Percentiles rank a stretch among this genome's conserved stretches.
Conservation (phyloP, 2,888 invertebrate genomes). For the Molanna angustata region DNA sequence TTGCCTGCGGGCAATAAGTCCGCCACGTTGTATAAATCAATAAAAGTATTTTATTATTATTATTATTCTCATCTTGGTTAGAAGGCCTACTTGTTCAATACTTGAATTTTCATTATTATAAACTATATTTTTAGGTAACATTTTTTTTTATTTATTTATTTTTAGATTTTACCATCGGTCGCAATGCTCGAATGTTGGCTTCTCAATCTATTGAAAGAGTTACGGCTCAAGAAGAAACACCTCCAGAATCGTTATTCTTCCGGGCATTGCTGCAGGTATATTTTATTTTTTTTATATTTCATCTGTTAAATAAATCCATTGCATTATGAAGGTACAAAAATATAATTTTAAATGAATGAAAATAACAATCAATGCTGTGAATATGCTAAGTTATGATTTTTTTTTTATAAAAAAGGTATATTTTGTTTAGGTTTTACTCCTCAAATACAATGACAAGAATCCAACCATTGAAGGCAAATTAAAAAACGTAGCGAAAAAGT, state of each 20-base stretch:
- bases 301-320: constrained; percentile 1
- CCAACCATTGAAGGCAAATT: constrained; percentile 51
- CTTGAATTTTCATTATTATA: no score
- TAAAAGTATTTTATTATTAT: no score
- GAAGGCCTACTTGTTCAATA: no score
- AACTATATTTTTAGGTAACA: no score
- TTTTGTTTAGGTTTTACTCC: constrained; percentile 44
- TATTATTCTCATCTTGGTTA: no score
- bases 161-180: constrained; percentile 54
- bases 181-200: constrained; percentile 82
- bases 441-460: constrained; percentile 40
- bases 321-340: no score
- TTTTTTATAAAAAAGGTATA: not conserved
- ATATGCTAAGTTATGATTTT: no score
- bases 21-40: no score
- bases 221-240: constrained; percentile 52
- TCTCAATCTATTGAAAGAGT: constrained; percentile 79
- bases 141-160: no score
- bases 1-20: no score
- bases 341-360: no score
- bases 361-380: no score
- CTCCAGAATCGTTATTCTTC: constrained; percentile 67
- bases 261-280: constrained; percentile 71
- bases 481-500: constrained; percentile 61
- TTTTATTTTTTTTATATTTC: not conserved